Evolutionary conservation across 2,797 vertebrate genomes (phyloP).

Genomic region (Staurois parvus): DNA sequence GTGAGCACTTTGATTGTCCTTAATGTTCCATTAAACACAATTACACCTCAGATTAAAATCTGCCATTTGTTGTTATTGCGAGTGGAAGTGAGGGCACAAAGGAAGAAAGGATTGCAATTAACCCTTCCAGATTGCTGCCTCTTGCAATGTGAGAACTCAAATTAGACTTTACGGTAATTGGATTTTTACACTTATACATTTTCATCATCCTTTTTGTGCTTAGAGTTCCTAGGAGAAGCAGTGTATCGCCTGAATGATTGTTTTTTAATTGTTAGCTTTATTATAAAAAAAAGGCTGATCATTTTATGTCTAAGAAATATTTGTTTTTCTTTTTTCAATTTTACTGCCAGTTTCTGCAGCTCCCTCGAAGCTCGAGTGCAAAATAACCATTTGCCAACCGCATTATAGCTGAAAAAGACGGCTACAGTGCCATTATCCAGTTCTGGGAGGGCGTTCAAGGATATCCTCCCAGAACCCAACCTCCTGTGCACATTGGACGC

Average conservation of each 20-base stretch:
- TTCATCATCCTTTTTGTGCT: slow-evolving; percentile 17
- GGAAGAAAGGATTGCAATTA: slow-evolving; percentile 71
- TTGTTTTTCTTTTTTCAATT: no score
- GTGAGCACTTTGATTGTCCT: slow-evolving; percentile 73
- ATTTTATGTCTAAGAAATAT: background rate
- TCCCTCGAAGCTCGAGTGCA: no score
- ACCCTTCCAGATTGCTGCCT: slow-evolving; percentile 64
- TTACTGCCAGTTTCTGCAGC: no score
- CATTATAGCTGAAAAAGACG: no score
- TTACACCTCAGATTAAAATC: slow-evolving; percentile 76
- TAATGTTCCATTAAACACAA: slow-evolving; percentile 78
- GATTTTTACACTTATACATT: slow-evolving; percentile 25
- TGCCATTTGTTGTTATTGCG: slow-evolving; percentile 76
- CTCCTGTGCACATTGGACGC: no score
- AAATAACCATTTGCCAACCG: no score
- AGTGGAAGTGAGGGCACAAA: slow-evolving; percentile 68
- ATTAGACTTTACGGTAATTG: slow-evolving; percentile 36
- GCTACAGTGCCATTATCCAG: no score
- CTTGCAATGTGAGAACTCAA: slow-evolving; percentile 9
- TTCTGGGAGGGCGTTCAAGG: no score
- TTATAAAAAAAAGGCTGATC: background rate
- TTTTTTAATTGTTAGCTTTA: slow-evolving; percentile 17
- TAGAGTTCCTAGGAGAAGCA: slow-evolving; percentile 6
- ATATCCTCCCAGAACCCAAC: no score
- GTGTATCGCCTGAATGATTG: slow-evolving; percentile 9